phyloP scores from a whole-genome alignment of 2,113 vertebrate genomes.

The Catharus bicknelli region DNA sequence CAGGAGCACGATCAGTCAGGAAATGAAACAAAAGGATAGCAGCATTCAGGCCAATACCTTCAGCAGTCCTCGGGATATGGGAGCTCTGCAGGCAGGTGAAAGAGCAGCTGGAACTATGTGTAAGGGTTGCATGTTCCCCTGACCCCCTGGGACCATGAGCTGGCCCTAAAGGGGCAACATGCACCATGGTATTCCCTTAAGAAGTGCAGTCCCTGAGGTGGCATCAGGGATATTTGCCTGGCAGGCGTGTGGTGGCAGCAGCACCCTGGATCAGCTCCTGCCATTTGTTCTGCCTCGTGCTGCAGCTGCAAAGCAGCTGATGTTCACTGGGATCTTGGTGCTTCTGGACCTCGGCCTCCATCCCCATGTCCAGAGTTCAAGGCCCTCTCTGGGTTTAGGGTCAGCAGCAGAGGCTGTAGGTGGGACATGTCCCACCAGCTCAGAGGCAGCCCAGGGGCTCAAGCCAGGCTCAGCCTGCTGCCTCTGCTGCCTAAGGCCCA shows the following conservation, averaged over 20 bases:
- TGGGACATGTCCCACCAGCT: not conserved
- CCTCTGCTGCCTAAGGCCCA: not conserved
- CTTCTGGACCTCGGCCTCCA: not conserved
- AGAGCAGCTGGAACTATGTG: not conserved
- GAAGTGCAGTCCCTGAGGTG: not conserved
- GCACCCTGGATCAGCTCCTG: not conserved
- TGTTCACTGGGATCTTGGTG: not conserved
- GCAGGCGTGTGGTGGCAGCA: not conserved
- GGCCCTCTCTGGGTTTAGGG: not conserved
- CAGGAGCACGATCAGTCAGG: conserved; percentile 41
- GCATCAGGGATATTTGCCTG: not conserved
- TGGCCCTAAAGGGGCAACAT: not conserved
- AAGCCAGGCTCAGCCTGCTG: not conserved
- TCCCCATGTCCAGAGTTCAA: not conserved
- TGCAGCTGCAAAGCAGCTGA: not conserved
- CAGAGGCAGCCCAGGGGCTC: not conserved
- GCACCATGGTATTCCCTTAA: not conserved
- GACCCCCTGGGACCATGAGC: not conserved
- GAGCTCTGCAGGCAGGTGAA: not conserved
- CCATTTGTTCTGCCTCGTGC: not conserved
- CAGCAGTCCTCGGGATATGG: not conserved
- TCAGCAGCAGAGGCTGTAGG: not conserved
- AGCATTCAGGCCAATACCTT: not conserved
- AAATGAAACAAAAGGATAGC: conserved; percentile 37
- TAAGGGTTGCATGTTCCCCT: not conserved